Evolutionary conservation across 2,888 invertebrate species (phyloP).

Genomic region (Latrodectus hesperus): DNA sequence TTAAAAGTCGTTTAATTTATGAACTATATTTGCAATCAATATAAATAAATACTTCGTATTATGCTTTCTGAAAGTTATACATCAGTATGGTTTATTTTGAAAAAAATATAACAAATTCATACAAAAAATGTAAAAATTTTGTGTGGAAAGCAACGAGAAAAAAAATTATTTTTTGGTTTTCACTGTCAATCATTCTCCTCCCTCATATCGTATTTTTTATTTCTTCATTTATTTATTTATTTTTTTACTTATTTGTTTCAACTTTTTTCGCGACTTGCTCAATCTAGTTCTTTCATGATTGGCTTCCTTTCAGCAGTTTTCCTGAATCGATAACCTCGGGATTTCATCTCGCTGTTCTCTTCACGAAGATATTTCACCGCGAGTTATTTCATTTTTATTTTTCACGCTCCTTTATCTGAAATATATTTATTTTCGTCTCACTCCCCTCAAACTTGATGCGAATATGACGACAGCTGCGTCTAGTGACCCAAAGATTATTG

Average conservation of each 20-base stretch:
- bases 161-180: conserved; percentile 66
- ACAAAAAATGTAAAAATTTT: conserved; percentile 2
- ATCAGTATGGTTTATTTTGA: no score
- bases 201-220: conserved; percentile 50
- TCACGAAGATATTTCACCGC: conserved; percentile 38
- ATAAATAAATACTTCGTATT: no score
- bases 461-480: conserved; percentile 51
- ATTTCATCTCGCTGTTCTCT: conserved; percentile 47
- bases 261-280: conserved; percentile 30
- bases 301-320: conserved; percentile 55
- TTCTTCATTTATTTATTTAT: conserved; percentile 60
- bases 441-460: conserved; percentile 24
- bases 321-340: conserved; percentile 48
- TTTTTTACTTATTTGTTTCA: conserved; percentile 24
- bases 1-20: no score
- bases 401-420: conserved; percentile 17
- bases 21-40: no score
- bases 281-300: conserved; percentile 44
- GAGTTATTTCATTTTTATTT: conserved; percentile 41
- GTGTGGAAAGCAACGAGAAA: conserved; percentile 16
- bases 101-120: neutral
- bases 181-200: conserved; percentile 55
- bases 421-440: conserved; percentile 48
- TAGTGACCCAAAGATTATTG: conserved; percentile 59
- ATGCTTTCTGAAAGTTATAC: no score